Base-by-base conservation (phyloP, 2,113 vertebrate genomes). In the Prionailurus bengalensis region DNA sequence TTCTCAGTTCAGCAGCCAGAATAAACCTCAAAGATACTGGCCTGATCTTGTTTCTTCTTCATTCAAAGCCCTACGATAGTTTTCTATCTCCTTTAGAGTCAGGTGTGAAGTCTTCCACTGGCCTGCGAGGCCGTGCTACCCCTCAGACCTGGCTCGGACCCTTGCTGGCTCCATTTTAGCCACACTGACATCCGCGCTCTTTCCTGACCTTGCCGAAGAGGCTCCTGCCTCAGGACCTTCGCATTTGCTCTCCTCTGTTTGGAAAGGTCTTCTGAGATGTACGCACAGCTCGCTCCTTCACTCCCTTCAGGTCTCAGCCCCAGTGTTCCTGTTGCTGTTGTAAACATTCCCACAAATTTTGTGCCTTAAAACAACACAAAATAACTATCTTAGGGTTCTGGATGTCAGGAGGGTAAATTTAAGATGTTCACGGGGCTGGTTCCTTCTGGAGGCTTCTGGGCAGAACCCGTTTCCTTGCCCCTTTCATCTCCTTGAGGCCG, bases 111-210 rank as follows among this genome's bases (percentile, higher is more conserved):
- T 73, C 61, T 48, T 31, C 14, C 5, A 6, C 4, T 79, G 58
- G 51, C 31, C 25, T 8, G 1, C 9, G 23, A n/a, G 70, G 12
- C 15, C 3, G 0, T 21, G 48, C 51, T 25, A 0, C 55, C 31
- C 48, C 31, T 70, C 63, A 70, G n/a, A 19, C 17, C 9, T 6
- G 51, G 53, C 73, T 66, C 1, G 1, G 13, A 5, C 31, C 42
- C n/a, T n/a, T 66, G 33, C 3, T 81, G 45, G 4, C 33, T 61
- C 42, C 55, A 1, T 70, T 33, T 51, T 15, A 68, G 48, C 39
- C 21, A 19, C 23, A 2, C 4, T 7, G 33, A 10, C 71, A 81
- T 31, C 48, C 17, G 4, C 33, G 16, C 23, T 55, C 14, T 39
- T 42, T 45, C 66, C 65, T 55, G 66, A 48, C n/a, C 76, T 36